Evolutionary conservation across 2,113 vertebrate species (phyloP).

Genomic region (Lophius piscatorius): DNA sequence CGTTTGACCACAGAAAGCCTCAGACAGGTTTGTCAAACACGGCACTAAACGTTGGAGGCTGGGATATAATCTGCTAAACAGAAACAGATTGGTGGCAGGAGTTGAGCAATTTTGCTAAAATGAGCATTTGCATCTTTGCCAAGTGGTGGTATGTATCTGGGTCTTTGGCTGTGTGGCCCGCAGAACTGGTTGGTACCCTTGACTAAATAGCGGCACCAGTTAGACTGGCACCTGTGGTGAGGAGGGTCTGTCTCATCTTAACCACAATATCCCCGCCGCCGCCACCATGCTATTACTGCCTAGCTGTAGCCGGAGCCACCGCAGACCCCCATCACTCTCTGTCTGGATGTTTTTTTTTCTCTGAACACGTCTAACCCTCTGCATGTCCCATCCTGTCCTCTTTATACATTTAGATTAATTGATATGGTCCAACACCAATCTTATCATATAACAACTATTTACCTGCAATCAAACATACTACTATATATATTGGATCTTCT

Average conservation of each 20-base stretch:
- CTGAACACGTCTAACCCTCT: conserved; percentile 18
- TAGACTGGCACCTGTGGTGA: conserved; percentile 68
- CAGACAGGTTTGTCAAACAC: conserved; percentile 38
- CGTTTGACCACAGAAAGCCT: conserved; percentile 16
- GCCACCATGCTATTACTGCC: conserved; percentile 33
- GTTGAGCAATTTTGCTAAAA: conserved; percentile 45
- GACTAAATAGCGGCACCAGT: conserved; percentile 43
- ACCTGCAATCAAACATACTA: no score
- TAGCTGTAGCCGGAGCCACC: conserved; percentile 50
- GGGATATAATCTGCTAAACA: conserved; percentile 53
- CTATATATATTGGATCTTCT: neutral
- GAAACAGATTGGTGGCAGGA: conserved; percentile 58
- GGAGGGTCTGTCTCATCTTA: conserved; percentile 51
- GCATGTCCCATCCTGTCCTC: conserved; percentile 12
- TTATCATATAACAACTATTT: no score
- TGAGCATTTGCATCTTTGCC: conserved; percentile 42
- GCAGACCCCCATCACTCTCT: conserved; percentile 38
- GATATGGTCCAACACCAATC: no score
- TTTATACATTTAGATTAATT: no score
- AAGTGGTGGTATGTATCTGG: conserved; percentile 48
- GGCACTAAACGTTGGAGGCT: conserved; percentile 38
- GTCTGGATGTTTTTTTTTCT: conserved; percentile 30
- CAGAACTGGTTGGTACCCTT: conserved; percentile 36
- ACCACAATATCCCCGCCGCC: conserved; percentile 59
- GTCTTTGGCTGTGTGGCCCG: conserved; percentile 24